Conservation (phyloP, 2,797 vertebrate species). For the Adrianichthys oophorus region DNA sequence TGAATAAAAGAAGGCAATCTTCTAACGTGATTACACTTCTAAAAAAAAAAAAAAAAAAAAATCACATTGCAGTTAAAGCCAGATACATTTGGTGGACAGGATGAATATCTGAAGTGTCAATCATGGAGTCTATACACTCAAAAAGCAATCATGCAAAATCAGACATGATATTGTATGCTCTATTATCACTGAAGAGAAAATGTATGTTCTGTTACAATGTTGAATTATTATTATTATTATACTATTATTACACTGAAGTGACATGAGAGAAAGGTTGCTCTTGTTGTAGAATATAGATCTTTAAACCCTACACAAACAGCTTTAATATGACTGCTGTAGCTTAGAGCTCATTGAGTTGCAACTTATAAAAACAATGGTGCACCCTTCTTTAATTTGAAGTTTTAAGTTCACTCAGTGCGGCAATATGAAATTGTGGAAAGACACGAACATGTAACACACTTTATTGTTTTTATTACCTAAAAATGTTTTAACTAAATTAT, state of each 20-base stretch:
- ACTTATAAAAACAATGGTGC: not conserved
- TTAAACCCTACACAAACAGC: conserved; percentile 36
- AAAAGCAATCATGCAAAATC: conserved; percentile 58
- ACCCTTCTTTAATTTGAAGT: not conserved
- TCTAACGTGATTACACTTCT: conserved; percentile 69
- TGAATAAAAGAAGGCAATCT: conserved; percentile 75
- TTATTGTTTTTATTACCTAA: too few relatives aligned
- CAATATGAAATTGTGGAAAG: too few relatives aligned
- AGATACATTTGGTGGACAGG: conserved; percentile 55
- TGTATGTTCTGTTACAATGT: conserved; percentile 48
- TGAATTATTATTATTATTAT: too few relatives aligned
- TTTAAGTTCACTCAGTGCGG: too few relatives aligned
- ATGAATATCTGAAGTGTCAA: conserved; percentile 71
- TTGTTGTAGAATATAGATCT: conserved; percentile 31
- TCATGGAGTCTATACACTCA: conserved; percentile 61
- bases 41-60: conserved; percentile 65
- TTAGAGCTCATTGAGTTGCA: not conserved
- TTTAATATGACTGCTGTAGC: conserved; percentile 12
- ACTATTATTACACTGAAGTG: conserved; percentile 43
- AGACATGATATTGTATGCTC: conserved; percentile 59
- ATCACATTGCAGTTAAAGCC: conserved; percentile 70
- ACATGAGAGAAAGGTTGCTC: conserved; percentile 51
- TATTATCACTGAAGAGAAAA: conserved; percentile 46
- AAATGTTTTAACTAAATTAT: too few relatives aligned
- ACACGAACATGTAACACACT: too few relatives aligned